A percentile compares a stretch with the other conserved stretches of the same genome.
These are phyloP conservation scores for Toxotes jaculatrix DNA, from an alignment of 2,113 vertebrate species.

Conservation along the genomic window DNA sequence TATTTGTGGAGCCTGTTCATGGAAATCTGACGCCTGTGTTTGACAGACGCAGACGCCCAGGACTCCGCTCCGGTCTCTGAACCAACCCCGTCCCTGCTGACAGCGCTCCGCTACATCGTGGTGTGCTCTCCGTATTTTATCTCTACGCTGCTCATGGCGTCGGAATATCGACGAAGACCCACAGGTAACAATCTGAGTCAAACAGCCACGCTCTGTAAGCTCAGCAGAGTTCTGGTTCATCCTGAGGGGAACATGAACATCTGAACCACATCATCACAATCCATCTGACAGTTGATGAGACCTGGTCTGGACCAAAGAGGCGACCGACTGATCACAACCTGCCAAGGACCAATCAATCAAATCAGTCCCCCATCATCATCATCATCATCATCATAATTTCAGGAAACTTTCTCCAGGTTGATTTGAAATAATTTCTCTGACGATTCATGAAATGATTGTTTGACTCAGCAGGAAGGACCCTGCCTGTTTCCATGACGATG, in stretches of 20 bases:
- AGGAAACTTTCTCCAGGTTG: neutral
- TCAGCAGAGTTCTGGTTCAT: no score
- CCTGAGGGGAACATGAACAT: no score
- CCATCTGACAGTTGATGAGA: no score
- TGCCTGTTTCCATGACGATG: neutral
- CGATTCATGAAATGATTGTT: neutral
- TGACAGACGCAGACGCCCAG: neutral
- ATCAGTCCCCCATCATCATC: neutral
- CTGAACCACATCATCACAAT: no score
- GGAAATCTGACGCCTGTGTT: no score
- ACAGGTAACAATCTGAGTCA: neutral
- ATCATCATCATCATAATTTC: no score
- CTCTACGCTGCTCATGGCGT: neutral
- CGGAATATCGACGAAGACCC: neutral
- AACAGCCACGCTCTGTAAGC: no score
- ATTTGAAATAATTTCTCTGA: neutral
- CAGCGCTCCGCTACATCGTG: neutral
- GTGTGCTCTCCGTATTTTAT: constrained; percentile 14
- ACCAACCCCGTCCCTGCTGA: rapidly evolving
- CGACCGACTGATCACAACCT: no score
- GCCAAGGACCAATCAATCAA: neutral
- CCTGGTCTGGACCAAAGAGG: no score
- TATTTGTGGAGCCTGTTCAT: no score
- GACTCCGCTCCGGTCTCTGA: rapidly evolving
- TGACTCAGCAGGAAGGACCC: neutral